Percentiles rank a stretch among this genome's conserved stretches.
phyloP scores from a whole-genome alignment of 2,113 vertebrate genomes.

The Verasper variegatus region DNA sequence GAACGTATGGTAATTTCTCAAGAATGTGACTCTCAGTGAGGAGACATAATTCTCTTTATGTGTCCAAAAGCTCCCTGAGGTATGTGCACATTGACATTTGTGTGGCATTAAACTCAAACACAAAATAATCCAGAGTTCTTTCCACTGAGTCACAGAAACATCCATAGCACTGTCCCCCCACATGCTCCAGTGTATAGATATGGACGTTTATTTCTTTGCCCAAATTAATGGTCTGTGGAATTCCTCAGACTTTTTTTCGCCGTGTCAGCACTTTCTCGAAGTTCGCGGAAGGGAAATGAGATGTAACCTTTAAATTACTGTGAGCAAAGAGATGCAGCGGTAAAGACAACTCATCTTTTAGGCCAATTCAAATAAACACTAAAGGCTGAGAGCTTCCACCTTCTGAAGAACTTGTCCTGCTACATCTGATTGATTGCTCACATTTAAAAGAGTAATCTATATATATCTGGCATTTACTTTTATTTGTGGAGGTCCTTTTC shows the following conservation, averaged over 20 bases:
- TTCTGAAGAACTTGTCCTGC: constrained; percentile 15
- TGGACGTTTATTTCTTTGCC: constrained; percentile 15
- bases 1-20: neutral
- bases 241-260: constrained; percentile 29
- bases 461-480: constrained; percentile 11
- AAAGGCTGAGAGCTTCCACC: constrained; percentile 22
- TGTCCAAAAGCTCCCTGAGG: no score
- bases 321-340: constrained; percentile 25
- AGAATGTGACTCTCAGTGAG: neutral
- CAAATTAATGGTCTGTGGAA: constrained; percentile 29
- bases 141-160: no score
- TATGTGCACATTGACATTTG: no score
- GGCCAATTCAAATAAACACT: constrained; percentile 47
- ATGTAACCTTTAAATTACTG: constrained; percentile 63
- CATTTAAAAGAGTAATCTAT: neutral
- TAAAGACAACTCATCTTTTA: constrained; percentile 28
- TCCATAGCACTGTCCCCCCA: neutral
- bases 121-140: no score
- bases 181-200: constrained; percentile 12
- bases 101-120: no score
- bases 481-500: constrained; percentile 14
- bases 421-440: constrained; percentile 16
- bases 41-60: neutral
- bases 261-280: constrained; percentile 48
- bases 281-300: constrained; percentile 51